Evolutionary conservation across 2,113 vertebrate species (phyloP), one percentile per base, ranked within the genome.

Genomic region (Mus spicilegus): DNA sequence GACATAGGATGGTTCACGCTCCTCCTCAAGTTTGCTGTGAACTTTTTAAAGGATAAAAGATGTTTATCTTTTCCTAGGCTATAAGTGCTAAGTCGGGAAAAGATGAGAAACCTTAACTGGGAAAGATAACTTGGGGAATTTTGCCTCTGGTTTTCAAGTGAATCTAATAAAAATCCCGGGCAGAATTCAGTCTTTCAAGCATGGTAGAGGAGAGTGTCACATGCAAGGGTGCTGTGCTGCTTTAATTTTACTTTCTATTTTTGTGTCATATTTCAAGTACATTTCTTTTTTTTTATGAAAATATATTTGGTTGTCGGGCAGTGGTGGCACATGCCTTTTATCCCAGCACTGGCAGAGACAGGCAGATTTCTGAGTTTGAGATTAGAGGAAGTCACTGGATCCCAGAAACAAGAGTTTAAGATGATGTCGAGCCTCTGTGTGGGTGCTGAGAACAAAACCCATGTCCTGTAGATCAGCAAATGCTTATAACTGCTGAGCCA

Each of bases 1-100:
- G 22, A 1, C 0, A 4, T 16, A 26, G 54, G 20, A n/a, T 82
- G 20, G 36, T 3, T 4, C 9, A 22, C 6, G 7, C 3, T 12
- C 80, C 61, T 26, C 39, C 56, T 82, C 56, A 61, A 54, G 56
- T 39, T 61, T 82, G 36, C 36, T 39, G 80, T 82, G 80, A 82
- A 11, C 33, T 56, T 61, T 12, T 61, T 39, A 82, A 61, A 61
- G 36, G 54, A 39, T 36, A n/a, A 39, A 58, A 26, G 36, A 61
- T n/a, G 7, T 26, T 39, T 39, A 39, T 61, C 36, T 24, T 82
- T 39, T 39, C 11, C 56, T 12, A 61, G 56, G 56, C 10, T 5
- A 11, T 82, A 82, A 61, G 36, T 26, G 39, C 36, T 61, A 61
- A 61, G 3, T 49, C 22, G 78, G 56, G 6, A 39, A 39, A 61